These are phyloP conservation scores for Nilaparvata lugens DNA, from an alignment of 1,140 invertebrate genomes.

Conservation along the genomic window DNA sequence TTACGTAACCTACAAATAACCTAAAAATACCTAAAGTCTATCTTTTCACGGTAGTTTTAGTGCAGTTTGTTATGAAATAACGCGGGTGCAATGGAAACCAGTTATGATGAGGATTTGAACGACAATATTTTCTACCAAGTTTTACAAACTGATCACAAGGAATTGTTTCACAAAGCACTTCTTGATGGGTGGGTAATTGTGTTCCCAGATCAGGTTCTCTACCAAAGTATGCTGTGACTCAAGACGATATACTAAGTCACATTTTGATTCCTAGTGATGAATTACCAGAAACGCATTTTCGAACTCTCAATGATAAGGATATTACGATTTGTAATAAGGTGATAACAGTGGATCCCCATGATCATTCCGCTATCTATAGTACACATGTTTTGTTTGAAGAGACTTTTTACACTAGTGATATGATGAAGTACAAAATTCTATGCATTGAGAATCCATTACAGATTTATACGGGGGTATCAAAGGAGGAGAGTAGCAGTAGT, in stretches of 20 bases:
- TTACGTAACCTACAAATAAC: neutral
- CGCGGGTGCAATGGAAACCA: slow-evolving; percentile 31
- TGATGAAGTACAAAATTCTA: slow-evolving; percentile 66
- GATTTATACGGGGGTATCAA: slow-evolving; percentile 31
- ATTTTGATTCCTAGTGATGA: slow-evolving; percentile 57
- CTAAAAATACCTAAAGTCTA: too few relatives aligned
- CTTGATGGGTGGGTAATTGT: slow-evolving; percentile 67
- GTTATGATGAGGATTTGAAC: slow-evolving; percentile 70
- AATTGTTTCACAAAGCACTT: slow-evolving; percentile 55
- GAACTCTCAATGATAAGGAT: slow-evolving; percentile 50
- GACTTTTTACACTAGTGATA: slow-evolving; percentile 67
- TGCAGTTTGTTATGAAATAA: neutral
- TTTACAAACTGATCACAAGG: slow-evolving; percentile 49
- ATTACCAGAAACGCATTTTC: slow-evolving; percentile 46
- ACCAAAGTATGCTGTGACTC: slow-evolving; percentile 44
- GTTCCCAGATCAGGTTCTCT: slow-evolving; percentile 59
- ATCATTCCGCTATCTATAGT: slow-evolving; percentile 33
- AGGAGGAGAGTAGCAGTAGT: slow-evolving; percentile 33
- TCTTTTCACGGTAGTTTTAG: neutral
- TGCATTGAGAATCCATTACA: slow-evolving; percentile 62
- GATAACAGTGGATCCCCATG: slow-evolving; percentile 44
- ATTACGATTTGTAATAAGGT: slow-evolving; percentile 49
- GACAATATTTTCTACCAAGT: slow-evolving; percentile 65
- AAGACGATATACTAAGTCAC: slow-evolving; percentile 60
- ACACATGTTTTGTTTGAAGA: slow-evolving; percentile 72